Evolutionary conservation across 1,140 invertebrate species (phyloP).

Genomic region (Atopsyche davidsoni): DNA sequence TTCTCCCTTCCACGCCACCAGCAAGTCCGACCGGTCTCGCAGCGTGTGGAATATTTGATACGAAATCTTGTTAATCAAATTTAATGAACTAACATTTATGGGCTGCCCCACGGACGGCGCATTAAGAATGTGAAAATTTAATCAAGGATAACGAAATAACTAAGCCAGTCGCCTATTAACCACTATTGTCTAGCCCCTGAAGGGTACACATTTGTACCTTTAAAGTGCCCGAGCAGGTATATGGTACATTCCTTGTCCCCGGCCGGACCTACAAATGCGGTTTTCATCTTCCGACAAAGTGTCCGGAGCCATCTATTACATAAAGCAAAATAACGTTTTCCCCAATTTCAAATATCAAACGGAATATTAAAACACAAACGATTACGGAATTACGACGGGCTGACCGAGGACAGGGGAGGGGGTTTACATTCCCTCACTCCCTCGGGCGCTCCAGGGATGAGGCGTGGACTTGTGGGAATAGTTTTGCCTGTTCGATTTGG

Average conservation of each 20-base stretch:
- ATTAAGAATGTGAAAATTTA: conserved; percentile 29
- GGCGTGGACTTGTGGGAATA: too few species aligned
- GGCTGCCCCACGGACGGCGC: not conserved
- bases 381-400: conserved; percentile 30
- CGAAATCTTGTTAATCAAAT: too few species aligned
- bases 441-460: too few species aligned
- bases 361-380: conserved; percentile 32
- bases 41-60: too few species aligned
- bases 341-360: conserved; percentile 28
- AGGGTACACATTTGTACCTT: not conserved
- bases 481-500: too few species aligned
- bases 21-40: too few species aligned
- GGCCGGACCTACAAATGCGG: conserved; percentile 13
- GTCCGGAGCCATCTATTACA: conserved; percentile 28
- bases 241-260: not conserved
- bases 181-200: conserved; percentile 10
- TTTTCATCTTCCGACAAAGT: conserved; percentile 28
- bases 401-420: conserved; percentile 1
- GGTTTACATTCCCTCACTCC: too few species aligned
- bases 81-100: not conserved
- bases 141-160: conserved; percentile 30
- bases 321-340: conserved; percentile 30
- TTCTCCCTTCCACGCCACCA: too few species aligned
- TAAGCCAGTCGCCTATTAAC: conserved; percentile 15
- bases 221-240: not conserved